phyloP scores from a whole-genome alignment of 2,113 vertebrate species.

The Hydrolagus affinis region DNA sequence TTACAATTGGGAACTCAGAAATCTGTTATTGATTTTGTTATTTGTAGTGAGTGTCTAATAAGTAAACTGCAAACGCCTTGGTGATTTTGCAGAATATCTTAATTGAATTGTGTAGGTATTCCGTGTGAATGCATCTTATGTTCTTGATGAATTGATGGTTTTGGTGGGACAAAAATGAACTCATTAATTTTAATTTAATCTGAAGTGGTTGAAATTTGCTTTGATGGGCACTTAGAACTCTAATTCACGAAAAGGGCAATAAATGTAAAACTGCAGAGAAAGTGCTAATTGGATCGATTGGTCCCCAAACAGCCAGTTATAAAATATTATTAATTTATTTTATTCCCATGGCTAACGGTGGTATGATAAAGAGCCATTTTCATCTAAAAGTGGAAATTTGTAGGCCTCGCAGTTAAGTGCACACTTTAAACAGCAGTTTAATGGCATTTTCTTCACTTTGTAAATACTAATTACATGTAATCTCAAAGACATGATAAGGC shows the following conservation, averaged over 20 bases:
- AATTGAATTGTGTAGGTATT: background rate
- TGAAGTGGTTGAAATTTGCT: background rate
- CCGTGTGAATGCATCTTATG: background rate
- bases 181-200: constrained; percentile 9
- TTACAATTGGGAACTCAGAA: background rate
- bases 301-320: constrained; percentile 1
- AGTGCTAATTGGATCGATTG: background rate
- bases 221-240: background rate
- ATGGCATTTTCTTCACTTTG: background rate
- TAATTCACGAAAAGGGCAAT: background rate
- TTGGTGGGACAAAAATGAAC: background rate
- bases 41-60: background rate
- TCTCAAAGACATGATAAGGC: too few species aligned
- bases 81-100: background rate
- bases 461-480: constrained; percentile 15
- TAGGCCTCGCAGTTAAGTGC: background rate
- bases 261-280: background rate
- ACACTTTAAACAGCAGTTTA: constrained; percentile 5
- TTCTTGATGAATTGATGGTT: background rate
- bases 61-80: too few species aligned
- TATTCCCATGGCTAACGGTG: background rate
- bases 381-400: constrained; percentile 14
- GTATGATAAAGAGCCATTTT: background rate
- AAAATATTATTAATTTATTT: constrained; percentile 19
- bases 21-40: background rate